Percentiles rank a stretch among this genome's conserved stretches.
These are phyloP conservation scores for Nasalis larvatus DNA, from an alignment of 2,113 vertebrate species.

Conservation along the genomic window DNA sequence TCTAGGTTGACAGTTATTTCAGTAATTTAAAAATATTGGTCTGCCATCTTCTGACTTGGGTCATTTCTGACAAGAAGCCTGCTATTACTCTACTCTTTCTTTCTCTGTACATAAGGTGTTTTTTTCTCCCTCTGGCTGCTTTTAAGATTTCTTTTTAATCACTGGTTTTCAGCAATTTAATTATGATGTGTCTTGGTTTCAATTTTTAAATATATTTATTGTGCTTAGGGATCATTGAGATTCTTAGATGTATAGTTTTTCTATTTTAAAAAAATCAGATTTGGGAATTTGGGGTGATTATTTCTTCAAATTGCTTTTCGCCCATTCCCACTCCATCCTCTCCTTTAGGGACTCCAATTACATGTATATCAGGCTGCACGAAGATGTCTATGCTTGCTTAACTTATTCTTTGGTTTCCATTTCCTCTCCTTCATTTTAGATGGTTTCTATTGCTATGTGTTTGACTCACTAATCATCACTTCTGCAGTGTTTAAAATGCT, in stretches of 20 bases:
- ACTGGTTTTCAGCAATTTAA: not conserved
- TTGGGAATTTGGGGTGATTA: not conserved
- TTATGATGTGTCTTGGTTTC: not conserved
- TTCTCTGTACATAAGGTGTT: not conserved
- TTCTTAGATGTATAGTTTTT: not conserved
- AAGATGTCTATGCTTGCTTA: not conserved
- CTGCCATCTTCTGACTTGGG: not conserved
- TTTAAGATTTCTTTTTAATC: not conserved
- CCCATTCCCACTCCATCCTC: accelerated
- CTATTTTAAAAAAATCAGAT: not conserved
- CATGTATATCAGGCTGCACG: accelerated
- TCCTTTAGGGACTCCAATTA: not conserved
- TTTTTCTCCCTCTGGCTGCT: not conserved
- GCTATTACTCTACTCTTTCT: not conserved
- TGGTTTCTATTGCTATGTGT: not conserved
- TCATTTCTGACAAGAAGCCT: not conserved
- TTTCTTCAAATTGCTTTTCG: not conserved
- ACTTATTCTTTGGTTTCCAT: not conserved
- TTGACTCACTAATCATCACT: not conserved
- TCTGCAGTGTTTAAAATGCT: not conserved
- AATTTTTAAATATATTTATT: not conserved
- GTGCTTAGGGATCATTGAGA: not conserved
- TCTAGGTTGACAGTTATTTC: not conserved
- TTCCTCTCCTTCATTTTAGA: not conserved
- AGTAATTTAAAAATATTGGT: not conserved